Percentiles rank a stretch among this genome's conserved stretches.
These are phyloP conservation scores for Myzus persicae DNA, from an alignment of 1,140 invertebrate genomes.

Conservation along the genomic window DNA sequence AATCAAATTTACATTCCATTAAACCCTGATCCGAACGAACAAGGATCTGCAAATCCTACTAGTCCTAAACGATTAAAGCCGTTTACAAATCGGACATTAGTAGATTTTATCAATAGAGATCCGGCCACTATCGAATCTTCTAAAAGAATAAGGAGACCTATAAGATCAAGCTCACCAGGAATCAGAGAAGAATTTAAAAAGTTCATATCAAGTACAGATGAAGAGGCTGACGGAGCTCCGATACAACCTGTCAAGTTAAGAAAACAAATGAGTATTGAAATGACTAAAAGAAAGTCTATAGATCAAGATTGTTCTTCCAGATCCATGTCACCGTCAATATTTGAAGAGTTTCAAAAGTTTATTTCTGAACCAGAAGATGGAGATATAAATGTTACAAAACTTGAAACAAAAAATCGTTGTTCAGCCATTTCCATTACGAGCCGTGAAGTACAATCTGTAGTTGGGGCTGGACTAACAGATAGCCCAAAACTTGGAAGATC, in stretches of 20 bases:
- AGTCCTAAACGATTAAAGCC: conserved; percentile 60
- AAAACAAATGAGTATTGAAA: conserved; percentile 54
- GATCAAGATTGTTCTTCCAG: conserved; percentile 55
- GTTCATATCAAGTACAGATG: conserved; percentile 60
- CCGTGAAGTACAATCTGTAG: conserved; percentile 47
- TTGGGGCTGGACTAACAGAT: conserved; percentile 5
- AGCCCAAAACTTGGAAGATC: conserved; percentile 47
- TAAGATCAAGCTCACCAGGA: conserved; percentile 34
- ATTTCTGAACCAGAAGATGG: conserved; percentile 59
- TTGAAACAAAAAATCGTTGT: conserved; percentile 56
- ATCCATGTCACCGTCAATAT: conserved; percentile 53
- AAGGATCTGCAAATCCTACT: conserved; percentile 29
- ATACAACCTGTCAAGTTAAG: conserved; percentile 44
- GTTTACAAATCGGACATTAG: conserved; percentile 60
- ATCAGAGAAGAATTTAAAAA: conserved; percentile 59
- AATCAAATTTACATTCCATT: conserved; percentile 61
- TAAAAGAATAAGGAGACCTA: conserved; percentile 46
- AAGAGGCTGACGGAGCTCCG: conserved; percentile 28
- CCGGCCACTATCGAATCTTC: conserved; percentile 49
- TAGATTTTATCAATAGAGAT: conserved; percentile 59
- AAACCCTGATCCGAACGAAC: conserved; percentile 54
- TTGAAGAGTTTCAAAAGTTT: conserved; percentile 59
- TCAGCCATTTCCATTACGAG: conserved; percentile 52
- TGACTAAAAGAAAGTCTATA: conserved; percentile 46
- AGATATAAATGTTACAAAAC: conserved; percentile 46